Evolutionary conservation across 2,797 vertebrate genomes (phyloP), one percentile per base, ranked within the genome.

Genomic region (Muraenolepis orangiensis): DNA sequence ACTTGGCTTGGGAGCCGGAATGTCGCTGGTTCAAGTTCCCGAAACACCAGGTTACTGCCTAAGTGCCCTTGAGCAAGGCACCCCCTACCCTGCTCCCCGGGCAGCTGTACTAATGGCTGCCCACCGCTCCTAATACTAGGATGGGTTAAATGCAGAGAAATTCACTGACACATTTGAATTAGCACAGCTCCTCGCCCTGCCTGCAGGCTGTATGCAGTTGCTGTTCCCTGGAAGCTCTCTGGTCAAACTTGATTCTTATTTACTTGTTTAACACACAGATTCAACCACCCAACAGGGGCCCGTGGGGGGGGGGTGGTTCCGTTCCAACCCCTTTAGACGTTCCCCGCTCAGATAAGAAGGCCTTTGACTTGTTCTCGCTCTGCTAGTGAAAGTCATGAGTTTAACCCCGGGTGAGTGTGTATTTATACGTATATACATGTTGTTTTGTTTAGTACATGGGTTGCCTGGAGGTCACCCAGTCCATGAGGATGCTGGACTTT

Each of bases 401-500:
- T 23, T 2, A 34, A 23, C 11, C n/a, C n/a, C 38, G 69, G 16
- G 32, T 23, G 30, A 32, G 31, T 70, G 30, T 13, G n/a, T 66
- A 23, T 66, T n/a, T 66, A 13, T 30, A 6, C 30, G n/a, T n/a
- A n/a, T n/a, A n/a, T 69, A 12, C 7, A 34, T 70, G 68, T 38
- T 70, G 32, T 31, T 67, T 31, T 31, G 30, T 67, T 30, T 31
- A 98, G 97, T 98, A 98, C 89, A 95, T 98, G 93, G 96, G 96
- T 79, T 96, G 94, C 74, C 94, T 98, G 81, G 96, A 97, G 88
- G 96, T 98, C 84, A 91, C 95, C 80, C 95, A 96, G 83, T 98
- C 97, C 72, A 98, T 98, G 97, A 95, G 96, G 85, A 94, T 95
- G 71, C 92, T 98, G 80, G 95, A 96, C 91, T 97, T 97, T 80